These are phyloP conservation scores for Epinephelus awoara DNA, from an alignment of 2,797 vertebrate species.

Conservation along the genomic window DNA sequence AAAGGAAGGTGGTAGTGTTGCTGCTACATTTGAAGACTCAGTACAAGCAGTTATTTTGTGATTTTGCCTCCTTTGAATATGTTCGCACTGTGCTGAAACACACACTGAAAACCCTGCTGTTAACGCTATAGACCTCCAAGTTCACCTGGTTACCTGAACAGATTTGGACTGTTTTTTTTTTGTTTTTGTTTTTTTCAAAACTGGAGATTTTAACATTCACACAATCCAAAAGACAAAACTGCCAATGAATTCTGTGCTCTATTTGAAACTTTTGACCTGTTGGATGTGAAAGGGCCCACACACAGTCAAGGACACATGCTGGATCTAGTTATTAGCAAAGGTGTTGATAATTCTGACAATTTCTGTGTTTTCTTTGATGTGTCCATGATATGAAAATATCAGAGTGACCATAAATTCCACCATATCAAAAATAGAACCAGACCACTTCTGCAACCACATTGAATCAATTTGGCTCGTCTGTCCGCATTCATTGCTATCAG, in stretches of 20 bases:
- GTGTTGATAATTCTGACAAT: neutral
- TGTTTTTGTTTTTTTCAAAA: neutral
- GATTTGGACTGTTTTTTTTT: neutral
- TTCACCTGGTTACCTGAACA: neutral
- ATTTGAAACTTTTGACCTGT: too few species aligned
- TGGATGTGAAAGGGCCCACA: too few species aligned
- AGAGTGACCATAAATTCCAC: neutral
- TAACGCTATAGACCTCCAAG: neutral
- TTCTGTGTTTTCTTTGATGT: neutral
- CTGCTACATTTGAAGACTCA: too few species aligned
- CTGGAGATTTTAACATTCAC: neutral
- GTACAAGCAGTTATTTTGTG: too few species aligned
- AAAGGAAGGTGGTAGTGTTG: too few species aligned
- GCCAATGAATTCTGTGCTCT: too few species aligned
- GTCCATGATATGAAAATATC: neutral
- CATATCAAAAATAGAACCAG: neutral
- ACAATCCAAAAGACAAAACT: neutral
- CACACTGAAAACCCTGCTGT: neutral
- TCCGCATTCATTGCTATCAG: neutral
- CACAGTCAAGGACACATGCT: too few species aligned
- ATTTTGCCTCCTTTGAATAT: slow-evolving; percentile 1
- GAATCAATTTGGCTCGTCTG: neutral
- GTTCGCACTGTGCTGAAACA: neutral
- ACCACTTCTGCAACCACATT: neutral
- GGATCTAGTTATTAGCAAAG: too few species aligned